phyloP scores from a whole-genome alignment of 2,113 vertebrate species.

The Taxidea taxus region DNA sequence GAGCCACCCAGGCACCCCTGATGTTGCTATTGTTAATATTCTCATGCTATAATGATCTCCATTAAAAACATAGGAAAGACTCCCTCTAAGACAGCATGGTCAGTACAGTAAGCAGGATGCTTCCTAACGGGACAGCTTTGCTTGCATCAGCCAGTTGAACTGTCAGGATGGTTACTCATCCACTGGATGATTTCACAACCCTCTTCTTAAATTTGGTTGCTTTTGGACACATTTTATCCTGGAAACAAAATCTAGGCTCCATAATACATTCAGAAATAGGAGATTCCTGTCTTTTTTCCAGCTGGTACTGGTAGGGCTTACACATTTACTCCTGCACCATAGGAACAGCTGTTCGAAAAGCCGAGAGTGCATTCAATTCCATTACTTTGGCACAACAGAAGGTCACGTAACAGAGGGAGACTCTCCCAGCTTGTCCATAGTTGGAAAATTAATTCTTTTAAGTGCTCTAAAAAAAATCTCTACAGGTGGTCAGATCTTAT shows the following conservation, averaged over 20 bases:
- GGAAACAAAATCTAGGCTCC: conserved; percentile 2
- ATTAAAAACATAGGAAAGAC: not conserved
- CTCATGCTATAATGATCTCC: not conserved
- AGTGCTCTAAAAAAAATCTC: conserved; percentile 71
- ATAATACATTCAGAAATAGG: conserved; percentile 15
- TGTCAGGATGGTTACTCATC: not conserved
- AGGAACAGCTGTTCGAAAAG: not conserved
- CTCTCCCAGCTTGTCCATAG: conserved; percentile 60
- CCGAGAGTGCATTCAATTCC: not conserved
- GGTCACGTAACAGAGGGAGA: conserved; percentile 1
- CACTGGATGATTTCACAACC: not conserved
- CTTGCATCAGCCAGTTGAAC: not conserved
- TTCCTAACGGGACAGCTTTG: not conserved
- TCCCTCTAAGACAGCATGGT: not conserved
- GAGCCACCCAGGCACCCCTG: too few relatives aligned
- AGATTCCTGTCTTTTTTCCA: not conserved
- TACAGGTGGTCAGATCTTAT: conserved; percentile 80
- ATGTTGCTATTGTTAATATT: not conserved
- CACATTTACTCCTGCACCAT: not conserved
- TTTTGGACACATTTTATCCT: not conserved
- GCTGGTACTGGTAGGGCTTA: not conserved
- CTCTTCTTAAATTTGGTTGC: not conserved
- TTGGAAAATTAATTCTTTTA: conserved; percentile 76
- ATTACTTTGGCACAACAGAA: conserved; percentile 5
- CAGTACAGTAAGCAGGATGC: too few relatives aligned